Evolutionary conservation across 2,797 vertebrate genomes (phyloP).

Genomic region (Perdix hodgsoniae): DNA sequence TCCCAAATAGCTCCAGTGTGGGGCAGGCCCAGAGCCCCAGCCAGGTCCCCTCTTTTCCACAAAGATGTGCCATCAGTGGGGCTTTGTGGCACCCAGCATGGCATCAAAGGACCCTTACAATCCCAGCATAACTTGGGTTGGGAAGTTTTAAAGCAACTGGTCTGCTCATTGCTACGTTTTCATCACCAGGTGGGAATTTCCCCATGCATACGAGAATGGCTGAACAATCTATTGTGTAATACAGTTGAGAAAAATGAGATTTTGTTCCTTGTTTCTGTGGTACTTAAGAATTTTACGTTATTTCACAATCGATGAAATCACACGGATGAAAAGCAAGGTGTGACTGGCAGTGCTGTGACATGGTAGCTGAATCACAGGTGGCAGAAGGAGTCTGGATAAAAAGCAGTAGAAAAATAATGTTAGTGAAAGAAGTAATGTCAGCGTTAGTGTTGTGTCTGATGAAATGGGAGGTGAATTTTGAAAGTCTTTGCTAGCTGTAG

Average conservation of each 20-base stretch:
- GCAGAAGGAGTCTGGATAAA: neutral
- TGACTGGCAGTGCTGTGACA: neutral
- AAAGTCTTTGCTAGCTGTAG: neutral
- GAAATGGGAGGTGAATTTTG: neutral
- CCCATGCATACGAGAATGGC: accelerated
- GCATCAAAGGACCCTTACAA: neutral
- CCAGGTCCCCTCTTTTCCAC: neutral
- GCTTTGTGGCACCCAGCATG: neutral
- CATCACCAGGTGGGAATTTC: neutral
- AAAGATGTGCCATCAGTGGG: neutral
- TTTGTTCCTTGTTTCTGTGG: neutral
- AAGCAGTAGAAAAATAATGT: neutral
- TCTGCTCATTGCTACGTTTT: neutral
- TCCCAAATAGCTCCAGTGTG: neutral
- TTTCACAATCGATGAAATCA: neutral
- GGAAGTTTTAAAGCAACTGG: neutral
- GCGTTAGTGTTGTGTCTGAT: neutral
- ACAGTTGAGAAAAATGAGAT: neutral
- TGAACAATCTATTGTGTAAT: neutral
- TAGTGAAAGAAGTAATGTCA: neutral
- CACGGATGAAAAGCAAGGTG: neutral
- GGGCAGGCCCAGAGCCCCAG: neutral
- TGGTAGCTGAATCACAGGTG: neutral
- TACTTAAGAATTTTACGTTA: neutral
- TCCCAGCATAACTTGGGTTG: neutral